phyloP scores from a whole-genome alignment of 2,888 invertebrate species.

The Orchesellides sinensis region DNA sequence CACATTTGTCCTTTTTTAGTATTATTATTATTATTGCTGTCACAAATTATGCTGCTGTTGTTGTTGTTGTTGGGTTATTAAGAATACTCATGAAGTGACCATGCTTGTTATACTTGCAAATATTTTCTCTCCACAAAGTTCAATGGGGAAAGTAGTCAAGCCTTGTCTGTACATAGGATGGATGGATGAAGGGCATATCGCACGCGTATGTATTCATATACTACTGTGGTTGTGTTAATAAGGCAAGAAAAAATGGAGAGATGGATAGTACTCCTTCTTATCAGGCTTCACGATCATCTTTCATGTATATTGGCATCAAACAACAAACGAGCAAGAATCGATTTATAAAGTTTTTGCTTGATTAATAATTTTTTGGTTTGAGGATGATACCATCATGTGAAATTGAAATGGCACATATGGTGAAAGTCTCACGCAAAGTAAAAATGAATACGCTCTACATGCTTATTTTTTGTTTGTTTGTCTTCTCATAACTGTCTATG shows the following conservation, averaged over 20 bases:
- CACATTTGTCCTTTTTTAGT: not conserved
- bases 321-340: not conserved
- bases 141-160: no score
- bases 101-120: not conserved
- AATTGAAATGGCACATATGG: slow-evolving; percentile 20
- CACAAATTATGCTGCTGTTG: not conserved
- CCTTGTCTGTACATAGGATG: no score
- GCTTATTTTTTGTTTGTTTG: not conserved
- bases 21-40: not conserved
- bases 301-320: not conserved
- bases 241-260: no score
- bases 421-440: slow-evolving; percentile 46
- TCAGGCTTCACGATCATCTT: no score
- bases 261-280: no score
- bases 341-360: not conserved
- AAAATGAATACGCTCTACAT: no score
- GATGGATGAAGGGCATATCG: no score
- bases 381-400: not conserved
- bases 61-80: not conserved
- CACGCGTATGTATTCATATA: no score
- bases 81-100: not conserved
- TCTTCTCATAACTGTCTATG: not conserved
- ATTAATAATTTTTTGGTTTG: not conserved
- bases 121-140: no score
- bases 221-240: no score